phyloP scores from a whole-genome alignment of 2,113 vertebrate genomes.

The Rynchops niger region DNA sequence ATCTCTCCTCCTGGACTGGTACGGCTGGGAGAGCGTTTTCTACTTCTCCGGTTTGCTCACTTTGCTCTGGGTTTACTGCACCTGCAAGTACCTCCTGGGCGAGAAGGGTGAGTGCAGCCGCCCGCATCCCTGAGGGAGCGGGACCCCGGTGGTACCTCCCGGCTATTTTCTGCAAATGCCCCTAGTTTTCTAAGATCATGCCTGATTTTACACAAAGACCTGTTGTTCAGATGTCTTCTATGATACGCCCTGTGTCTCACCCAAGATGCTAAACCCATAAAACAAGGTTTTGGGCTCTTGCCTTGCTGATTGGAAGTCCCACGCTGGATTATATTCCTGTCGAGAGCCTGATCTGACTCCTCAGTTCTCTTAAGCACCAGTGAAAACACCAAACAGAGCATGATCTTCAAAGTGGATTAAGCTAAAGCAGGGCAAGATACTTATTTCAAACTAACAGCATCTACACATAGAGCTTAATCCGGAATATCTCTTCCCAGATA shows the following conservation, averaged over 20 bases:
- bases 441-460: constrained; percentile 48
- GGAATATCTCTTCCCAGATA: constrained; percentile 1
- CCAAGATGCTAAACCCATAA: background rate
- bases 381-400: constrained; percentile 26
- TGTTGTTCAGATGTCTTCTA: background rate
- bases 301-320: background rate
- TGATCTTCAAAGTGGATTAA: constrained; percentile 64
- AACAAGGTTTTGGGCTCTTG: background rate
- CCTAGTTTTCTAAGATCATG: background rate
- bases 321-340: background rate
- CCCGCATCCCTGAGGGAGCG: background rate
- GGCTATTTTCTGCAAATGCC: background rate
- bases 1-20: constrained; percentile 90
- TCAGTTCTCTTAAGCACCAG: constrained; percentile 10
- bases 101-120: constrained; percentile 77
- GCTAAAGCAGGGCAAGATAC: constrained; percentile 38
- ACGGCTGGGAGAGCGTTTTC: constrained; percentile 93
- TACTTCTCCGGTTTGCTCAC: constrained; percentile 89
- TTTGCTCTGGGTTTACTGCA: constrained; percentile 89
- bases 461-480: constrained; percentile 29
- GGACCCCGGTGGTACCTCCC: background rate
- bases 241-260: fast-evolving
- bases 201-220: background rate
- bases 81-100: constrained; percentile 89
- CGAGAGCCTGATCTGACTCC: constrained; percentile 8